phyloP scores from a whole-genome alignment of 2,888 invertebrate species.

The Leucoptera coffeella region DNA sequence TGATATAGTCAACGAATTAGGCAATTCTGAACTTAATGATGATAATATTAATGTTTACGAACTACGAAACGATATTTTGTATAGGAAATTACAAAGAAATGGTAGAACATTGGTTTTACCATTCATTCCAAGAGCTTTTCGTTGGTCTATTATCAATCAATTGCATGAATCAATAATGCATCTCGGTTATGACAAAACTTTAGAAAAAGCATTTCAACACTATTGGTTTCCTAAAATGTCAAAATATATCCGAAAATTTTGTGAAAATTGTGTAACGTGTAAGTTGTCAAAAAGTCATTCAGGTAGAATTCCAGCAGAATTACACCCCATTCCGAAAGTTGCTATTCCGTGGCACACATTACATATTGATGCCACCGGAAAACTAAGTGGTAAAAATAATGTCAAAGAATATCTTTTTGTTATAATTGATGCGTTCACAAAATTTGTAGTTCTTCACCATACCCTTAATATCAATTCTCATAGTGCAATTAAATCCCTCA shows the following conservation, averaged over 20 bases:
- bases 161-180: no score
- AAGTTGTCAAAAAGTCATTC: slow-evolving; percentile 11
- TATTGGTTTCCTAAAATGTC: no score
- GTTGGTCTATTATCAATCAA: no score
- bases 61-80: no score
- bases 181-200: no score
- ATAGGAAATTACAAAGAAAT: no score
- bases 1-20: no score
- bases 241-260: background rate
- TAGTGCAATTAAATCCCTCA: slow-evolving; percentile 6
- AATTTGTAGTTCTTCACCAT: slow-evolving; percentile 8
- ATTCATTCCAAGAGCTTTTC: no score
- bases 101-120: no score
- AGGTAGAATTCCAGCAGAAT: slow-evolving; percentile 11
- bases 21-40: no score
- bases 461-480: slow-evolving; percentile 8
- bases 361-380: background rate
- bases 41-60: no score
- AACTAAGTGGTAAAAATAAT: slow-evolving; percentile 10
- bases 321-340: slow-evolving; percentile 14
- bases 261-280: slow-evolving; percentile 14
- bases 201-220: no score
- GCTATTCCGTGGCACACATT: slow-evolving; percentile 1
- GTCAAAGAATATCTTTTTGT: slow-evolving; percentile 12
- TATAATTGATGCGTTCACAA: slow-evolving; percentile 11